These are phyloP conservation scores for Panagrolaimus sp. DNA, from an alignment of 1,140 invertebrate species.

Conservation along the genomic window DNA sequence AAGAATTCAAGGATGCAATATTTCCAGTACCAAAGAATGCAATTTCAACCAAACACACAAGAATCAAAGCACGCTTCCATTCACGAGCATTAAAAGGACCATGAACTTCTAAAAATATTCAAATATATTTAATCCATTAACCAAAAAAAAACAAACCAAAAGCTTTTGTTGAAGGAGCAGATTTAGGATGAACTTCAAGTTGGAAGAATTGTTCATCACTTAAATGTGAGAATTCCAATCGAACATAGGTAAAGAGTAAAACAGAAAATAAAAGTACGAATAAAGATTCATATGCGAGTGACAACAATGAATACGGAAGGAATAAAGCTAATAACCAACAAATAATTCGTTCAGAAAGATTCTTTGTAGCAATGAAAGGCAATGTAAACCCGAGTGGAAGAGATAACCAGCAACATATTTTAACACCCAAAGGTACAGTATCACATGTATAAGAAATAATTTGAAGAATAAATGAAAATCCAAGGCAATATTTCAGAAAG, in stretches of 20 bases:
- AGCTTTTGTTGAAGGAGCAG: slow-evolving; percentile 61
- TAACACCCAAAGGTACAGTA: neutral
- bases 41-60: slow-evolving; percentile 68
- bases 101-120: neutral
- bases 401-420: slow-evolving; percentile 30
- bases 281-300: slow-evolving; percentile 63
- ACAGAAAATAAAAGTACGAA: slow-evolving; percentile 50
- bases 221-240: slow-evolving; percentile 39
- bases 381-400: slow-evolving; percentile 35
- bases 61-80: slow-evolving; percentile 35
- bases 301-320: slow-evolving; percentile 64
- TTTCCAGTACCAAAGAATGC: slow-evolving; percentile 90
- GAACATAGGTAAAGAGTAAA: slow-evolving; percentile 46
- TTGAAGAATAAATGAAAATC: neutral
- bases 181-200: slow-evolving; percentile 56
- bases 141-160: slow-evolving; percentile 19
- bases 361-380: slow-evolving; percentile 30
- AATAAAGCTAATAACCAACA: slow-evolving; percentile 60
- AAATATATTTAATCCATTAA: neutral
- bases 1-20: slow-evolving; percentile 76
- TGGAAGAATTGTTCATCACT: slow-evolving; percentile 65
- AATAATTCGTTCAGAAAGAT: slow-evolving; percentile 28
- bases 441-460: neutral
- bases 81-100: slow-evolving; percentile 31
- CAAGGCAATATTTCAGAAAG: neutral